phyloP scores from a whole-genome alignment of 1,140 invertebrate species.

The Hydropsyche tenuis region DNA sequence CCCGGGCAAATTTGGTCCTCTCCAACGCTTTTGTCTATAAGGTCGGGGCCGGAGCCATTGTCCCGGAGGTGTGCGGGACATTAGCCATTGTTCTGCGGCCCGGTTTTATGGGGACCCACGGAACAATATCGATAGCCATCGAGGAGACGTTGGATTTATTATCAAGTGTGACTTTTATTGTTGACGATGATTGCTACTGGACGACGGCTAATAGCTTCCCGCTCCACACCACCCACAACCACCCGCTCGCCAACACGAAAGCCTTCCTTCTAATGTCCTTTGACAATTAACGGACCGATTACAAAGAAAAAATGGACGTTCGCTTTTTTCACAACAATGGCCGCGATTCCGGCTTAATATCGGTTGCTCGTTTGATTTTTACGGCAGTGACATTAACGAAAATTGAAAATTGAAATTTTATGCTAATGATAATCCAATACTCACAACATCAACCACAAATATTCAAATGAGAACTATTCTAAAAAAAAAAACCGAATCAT shows the following conservation, averaged over 20 bases:
- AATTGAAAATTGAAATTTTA: no score
- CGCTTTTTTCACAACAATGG: neutral
- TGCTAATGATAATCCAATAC: no score
- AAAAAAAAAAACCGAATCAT: no score
- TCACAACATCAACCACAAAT: neutral
- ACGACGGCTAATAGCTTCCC: conserved; percentile 42
- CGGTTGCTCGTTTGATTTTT: no score
- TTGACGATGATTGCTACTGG: conserved; percentile 48
- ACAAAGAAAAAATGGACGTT: neutral
- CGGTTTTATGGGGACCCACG: conserved; percentile 38
- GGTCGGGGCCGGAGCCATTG: conserved; percentile 14
- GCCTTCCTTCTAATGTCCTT: neutral
- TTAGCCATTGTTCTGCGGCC: conserved; percentile 38
- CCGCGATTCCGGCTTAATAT: neutral
- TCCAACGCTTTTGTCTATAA: conserved; percentile 16
- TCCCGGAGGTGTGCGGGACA: conserved; percentile 36
- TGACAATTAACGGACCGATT: neutral
- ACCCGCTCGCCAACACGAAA: neutral
- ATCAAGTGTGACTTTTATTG: conserved; percentile 48
- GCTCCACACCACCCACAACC: neutral
- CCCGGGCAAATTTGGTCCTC: conserved; percentile 12
- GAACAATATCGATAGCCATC: conserved; percentile 38
- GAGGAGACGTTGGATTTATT: conserved; percentile 45
- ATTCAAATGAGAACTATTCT: no score
- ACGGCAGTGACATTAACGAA: no score